These are phyloP conservation scores for Pyrgus malvae DNA, from an alignment of 2,888 invertebrate genomes.

Conservation along the genomic window DNA sequence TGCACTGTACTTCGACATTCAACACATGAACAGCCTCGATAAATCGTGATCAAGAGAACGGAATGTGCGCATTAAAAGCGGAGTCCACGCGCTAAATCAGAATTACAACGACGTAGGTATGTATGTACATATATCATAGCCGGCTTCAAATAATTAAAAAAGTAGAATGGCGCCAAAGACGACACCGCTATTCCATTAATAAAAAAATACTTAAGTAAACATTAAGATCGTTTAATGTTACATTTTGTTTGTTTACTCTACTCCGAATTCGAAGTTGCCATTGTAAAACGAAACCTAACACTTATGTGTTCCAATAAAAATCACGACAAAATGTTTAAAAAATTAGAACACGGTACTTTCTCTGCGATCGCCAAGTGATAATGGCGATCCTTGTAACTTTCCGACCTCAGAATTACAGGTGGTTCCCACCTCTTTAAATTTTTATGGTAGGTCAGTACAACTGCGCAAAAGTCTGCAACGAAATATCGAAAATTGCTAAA, in stretches of 20 bases:
- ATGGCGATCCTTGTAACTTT: background rate
- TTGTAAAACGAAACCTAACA: conserved; percentile 23
- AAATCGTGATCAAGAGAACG: conserved; percentile 10
- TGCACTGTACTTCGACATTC: background rate
- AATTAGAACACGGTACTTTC: conserved; percentile 18
- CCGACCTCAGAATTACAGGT: conserved; percentile 25
- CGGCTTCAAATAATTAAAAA: conserved; percentile 52
- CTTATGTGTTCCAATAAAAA: conserved; percentile 20
- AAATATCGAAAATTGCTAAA: conserved; percentile 73
- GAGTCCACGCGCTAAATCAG: conserved; percentile 31
- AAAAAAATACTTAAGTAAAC: background rate
- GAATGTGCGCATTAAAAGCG: conserved; percentile 5
- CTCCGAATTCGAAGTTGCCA: conserved; percentile 19
- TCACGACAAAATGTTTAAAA: conserved; percentile 9
- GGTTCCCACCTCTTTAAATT: conserved; percentile 27
- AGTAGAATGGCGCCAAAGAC: conserved; percentile 50
- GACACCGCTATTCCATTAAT: conserved; percentile 4
- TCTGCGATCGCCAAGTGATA: conserved; percentile 9
- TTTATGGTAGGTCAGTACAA: conserved; percentile 48
- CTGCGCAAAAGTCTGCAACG: conserved; percentile 55
- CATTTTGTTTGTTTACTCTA: too few species aligned
- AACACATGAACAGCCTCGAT: background rate
- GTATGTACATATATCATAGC: conserved; percentile 44
- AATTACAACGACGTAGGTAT: conserved; percentile 41
- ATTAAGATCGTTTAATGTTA: too few species aligned